These are phyloP conservation scores for Poecilia picta DNA, from an alignment of 2,797 vertebrate species.

Conservation along the genomic window DNA sequence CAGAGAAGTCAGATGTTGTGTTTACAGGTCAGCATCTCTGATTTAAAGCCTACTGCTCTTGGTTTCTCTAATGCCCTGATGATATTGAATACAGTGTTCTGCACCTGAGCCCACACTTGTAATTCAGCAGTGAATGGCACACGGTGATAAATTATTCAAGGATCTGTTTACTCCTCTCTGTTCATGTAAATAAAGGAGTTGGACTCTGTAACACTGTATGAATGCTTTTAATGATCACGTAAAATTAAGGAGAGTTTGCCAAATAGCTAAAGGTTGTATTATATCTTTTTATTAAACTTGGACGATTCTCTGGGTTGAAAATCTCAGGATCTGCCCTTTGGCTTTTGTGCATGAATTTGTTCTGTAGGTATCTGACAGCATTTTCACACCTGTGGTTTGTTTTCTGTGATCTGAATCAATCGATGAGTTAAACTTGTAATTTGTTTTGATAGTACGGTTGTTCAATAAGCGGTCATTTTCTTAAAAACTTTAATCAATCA, in stretches of 20 bases:
- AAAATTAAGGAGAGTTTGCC: not conserved
- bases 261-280: not conserved
- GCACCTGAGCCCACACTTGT: constrained; percentile 51
- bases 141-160: constrained; percentile 61
- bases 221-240: not conserved
- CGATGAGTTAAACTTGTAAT: not conserved
- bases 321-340: not conserved
- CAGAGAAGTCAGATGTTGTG: constrained; percentile 33
- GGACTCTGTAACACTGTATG: constrained; percentile 3
- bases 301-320: not conserved
- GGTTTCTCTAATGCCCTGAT: constrained; percentile 20
- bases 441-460: not conserved
- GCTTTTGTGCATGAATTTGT: not conserved
- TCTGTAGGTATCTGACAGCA: not conserved
- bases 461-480: too few species aligned
- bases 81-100: constrained; percentile 35
- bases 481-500: too few species aligned
- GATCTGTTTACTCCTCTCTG: constrained; percentile 3
- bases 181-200: constrained; percentile 19
- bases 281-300: not conserved
- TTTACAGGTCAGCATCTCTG: constrained; percentile 33
- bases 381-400: not conserved
- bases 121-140: constrained; percentile 46
- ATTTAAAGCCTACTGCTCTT: constrained; percentile 42
- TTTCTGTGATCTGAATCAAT: not conserved